A percentile compares a stretch with the other conserved stretches of the same genome.
Evolutionary conservation across 2,113 vertebrate genomes (phyloP).

Genomic region (Cyanoderma ruficeps): DNA sequence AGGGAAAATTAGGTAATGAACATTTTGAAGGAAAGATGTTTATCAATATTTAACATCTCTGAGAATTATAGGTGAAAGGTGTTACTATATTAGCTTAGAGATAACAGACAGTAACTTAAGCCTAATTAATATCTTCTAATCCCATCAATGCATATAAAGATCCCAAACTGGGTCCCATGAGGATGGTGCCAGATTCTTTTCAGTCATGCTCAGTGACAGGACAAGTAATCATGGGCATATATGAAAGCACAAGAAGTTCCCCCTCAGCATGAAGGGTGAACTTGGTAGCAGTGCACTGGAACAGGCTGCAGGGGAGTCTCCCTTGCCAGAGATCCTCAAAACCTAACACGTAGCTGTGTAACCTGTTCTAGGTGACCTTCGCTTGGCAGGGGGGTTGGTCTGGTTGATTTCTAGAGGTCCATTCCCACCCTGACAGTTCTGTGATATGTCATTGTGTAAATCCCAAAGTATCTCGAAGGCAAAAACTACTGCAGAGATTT

Average conservation of each 20-base stretch:
- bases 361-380: no score
- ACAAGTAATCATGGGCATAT: not conserved
- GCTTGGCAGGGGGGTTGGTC: not conserved
- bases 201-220: not conserved
- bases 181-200: not conserved
- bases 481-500: not conserved
- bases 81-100: not conserved
- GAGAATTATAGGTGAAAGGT: not conserved
- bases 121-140: not conserved
- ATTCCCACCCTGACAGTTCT: not conserved
- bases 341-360: accelerated
- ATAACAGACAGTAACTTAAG: not conserved
- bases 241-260: not conserved
- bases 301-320: not conserved
- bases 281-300: not conserved
- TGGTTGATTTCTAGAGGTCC: not conserved
- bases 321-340: not conserved
- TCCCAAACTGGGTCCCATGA: not conserved
- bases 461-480: not conserved
- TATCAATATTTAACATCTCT: not conserved
- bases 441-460: not conserved
- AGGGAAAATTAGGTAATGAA: not conserved
- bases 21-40: not conserved
- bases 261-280: not conserved
- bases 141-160: not conserved